Conservation (phyloP, 2,888 invertebrate genomes). For the Laothoe populi region DNA sequence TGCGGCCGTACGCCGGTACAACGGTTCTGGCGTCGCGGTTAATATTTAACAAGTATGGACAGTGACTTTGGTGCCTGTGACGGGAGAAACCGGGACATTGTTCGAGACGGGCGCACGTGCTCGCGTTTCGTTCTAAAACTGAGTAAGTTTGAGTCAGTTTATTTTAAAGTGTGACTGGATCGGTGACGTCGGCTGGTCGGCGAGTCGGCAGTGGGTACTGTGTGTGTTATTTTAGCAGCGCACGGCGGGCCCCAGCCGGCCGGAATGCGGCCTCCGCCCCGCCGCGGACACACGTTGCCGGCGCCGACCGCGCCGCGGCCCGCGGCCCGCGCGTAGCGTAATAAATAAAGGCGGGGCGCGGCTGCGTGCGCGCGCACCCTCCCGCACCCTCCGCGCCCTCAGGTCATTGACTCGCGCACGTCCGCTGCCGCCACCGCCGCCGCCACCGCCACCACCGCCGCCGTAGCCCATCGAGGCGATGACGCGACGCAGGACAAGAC, state of each 20-base stretch:
- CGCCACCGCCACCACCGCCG: conserved; percentile 60
- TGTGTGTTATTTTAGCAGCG: conserved; percentile 78
- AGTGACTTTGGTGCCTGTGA: conserved; percentile 72
- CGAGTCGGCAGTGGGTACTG: conserved; percentile 54
- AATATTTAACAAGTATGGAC: conserved; percentile 52
- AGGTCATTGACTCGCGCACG: conserved; percentile 79
- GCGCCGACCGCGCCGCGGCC: conserved; percentile 69
- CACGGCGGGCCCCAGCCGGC: conserved; percentile 59
- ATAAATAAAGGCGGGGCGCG: conserved; percentile 85
- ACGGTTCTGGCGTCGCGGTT: conserved; percentile 29
- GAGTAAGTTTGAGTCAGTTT: conserved; percentile 77
- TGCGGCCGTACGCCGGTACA: conserved; percentile 29
- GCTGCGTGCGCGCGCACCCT: conserved; percentile 83
- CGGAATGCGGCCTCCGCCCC: conserved; percentile 80
- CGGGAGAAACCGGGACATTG: conserved; percentile 56
- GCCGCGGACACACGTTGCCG: conserved; percentile 64
- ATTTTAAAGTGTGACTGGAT: conserved; percentile 77
- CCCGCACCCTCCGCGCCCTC: conserved; percentile 76
- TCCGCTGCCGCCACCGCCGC: conserved; percentile 52
- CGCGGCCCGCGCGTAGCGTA: conserved; percentile 80
- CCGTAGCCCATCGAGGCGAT: conserved; percentile 40
- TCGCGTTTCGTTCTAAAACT: conserved; percentile 56
- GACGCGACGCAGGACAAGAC: conserved; percentile 67
- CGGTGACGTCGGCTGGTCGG: conserved; percentile 57
- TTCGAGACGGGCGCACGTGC: conserved; percentile 75